A percentile compares a stretch with the other conserved stretches of the same genome.
Evolutionary conservation across 2,888 invertebrate species (phyloP).

Genomic region (Scelioninae gen. 2): DNA sequence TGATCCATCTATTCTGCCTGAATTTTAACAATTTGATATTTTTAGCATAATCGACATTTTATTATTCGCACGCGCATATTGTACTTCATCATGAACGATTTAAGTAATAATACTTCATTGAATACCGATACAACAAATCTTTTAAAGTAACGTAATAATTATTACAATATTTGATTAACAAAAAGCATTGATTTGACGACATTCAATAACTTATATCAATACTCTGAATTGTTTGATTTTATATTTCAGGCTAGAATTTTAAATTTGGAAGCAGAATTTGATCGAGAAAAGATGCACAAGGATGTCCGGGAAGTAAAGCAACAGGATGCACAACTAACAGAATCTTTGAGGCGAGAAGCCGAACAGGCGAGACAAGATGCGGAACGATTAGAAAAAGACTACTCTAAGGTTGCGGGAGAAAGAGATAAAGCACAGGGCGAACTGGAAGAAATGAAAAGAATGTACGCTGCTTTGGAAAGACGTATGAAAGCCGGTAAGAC

Average conservation of each 20-base stretch:
- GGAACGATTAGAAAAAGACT: constrained; percentile 88
- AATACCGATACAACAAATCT: no score
- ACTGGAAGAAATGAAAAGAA: constrained; percentile 87
- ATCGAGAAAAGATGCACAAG: constrained; percentile 80
- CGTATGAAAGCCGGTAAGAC: constrained; percentile 74
- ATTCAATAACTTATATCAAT: no score
- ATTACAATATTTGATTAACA: no score
- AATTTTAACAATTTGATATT: no score
- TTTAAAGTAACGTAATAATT: no score
- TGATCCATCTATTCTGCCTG: no score
- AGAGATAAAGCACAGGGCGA: constrained; percentile 85
- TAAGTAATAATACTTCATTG: no score
- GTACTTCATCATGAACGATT: no score
- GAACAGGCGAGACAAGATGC: constrained; percentile 86
- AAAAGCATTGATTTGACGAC: no score
- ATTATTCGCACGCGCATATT: no score
- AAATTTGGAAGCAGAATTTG: constrained; percentile 88
- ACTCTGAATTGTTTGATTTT: neutral
- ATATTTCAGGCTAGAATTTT: constrained; percentile 81
- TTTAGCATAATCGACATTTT: no score
- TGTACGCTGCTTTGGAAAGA: constrained; percentile 86
- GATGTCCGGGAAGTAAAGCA: constrained; percentile 68
- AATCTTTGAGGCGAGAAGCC: constrained; percentile 84
- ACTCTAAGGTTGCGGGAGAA: constrained; percentile 84
- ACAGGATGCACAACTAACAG: constrained; percentile 81